Conservation (phyloP, 2,797 vertebrate species). For the Onychomys leucogaster region DNA sequence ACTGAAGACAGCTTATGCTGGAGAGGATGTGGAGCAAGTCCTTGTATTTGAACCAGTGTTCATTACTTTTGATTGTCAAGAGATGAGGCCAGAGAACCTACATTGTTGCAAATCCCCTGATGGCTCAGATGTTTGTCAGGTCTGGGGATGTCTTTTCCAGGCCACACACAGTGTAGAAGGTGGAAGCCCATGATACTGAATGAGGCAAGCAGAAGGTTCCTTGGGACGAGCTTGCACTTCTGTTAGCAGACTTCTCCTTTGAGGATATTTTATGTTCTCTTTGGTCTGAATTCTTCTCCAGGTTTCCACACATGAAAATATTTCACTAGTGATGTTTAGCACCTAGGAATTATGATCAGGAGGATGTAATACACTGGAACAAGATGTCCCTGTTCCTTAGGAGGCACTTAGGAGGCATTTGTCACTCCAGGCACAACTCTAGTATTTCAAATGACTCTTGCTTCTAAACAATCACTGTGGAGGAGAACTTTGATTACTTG, state of each 20-base stretch:
- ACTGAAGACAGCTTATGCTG: no score
- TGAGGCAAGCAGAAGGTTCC: not conserved
- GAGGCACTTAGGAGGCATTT: not conserved
- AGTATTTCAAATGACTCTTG: not conserved
- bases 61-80: not conserved
- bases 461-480: not conserved
- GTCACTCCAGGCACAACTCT: not conserved
- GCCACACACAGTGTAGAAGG: not conserved
- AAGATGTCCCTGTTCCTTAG: not conserved
- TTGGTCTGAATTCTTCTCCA: not conserved
- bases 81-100: not conserved
- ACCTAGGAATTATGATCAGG: not conserved
- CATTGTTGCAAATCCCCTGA: not conserved
- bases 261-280: not conserved
- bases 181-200: not conserved
- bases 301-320: not conserved
- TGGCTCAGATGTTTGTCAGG: not conserved
- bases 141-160: no score
- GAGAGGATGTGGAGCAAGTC: no score
- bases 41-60: not conserved
- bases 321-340: not conserved
- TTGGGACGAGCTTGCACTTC: no score
- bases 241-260: not conserved
- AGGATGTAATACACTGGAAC: not conserved
- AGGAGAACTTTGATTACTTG: not conserved